A percentile compares a stretch with the other conserved stretches of the same genome.
Conservation (phyloP, 2,888 invertebrate genomes). For the Lasioglossum figueresi region DNA sequence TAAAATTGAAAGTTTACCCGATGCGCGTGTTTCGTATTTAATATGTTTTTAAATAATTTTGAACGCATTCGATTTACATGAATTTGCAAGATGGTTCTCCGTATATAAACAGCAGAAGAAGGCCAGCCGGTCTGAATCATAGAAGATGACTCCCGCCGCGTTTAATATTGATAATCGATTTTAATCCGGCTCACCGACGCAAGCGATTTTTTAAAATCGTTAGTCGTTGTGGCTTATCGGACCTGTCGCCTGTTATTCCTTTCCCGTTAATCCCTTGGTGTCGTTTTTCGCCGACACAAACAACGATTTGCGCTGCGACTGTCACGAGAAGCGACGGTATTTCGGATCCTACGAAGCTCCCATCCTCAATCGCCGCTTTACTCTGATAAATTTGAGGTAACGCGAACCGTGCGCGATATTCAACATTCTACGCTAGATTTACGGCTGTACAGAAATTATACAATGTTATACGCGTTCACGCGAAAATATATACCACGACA, state of each 20-base stretch:
- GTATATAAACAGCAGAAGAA: background rate
- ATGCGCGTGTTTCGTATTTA: background rate
- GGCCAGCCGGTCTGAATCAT: background rate
- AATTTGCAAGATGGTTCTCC: background rate
- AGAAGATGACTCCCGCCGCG: background rate
- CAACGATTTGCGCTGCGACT: constrained; percentile 23
- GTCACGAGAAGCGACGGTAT: constrained; percentile 30
- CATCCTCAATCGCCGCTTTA: background rate
- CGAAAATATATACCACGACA: background rate
- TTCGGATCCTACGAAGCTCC: background rate
- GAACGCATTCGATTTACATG: background rate
- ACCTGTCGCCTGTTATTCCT: background rate
- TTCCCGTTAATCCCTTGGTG: constrained; percentile 14
- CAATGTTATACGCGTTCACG: background rate
- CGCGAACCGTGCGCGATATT: constrained; percentile 8
- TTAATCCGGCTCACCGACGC: constrained; percentile 8
- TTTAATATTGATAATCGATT: constrained; percentile 29
- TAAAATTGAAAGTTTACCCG: too few species aligned
- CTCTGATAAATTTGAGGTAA: constrained; percentile 15
- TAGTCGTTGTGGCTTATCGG: constrained; percentile 15
- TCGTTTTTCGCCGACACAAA: constrained; percentile 32
- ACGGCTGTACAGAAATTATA: background rate
- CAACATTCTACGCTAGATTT: background rate
- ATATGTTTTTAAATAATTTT: background rate
- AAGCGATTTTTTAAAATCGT: constrained; percentile 16